Evolutionary conservation across 2,888 invertebrate species (phyloP), one percentile per base, ranked within the genome.

Genomic region (Glyphotaelius pellucidus): DNA sequence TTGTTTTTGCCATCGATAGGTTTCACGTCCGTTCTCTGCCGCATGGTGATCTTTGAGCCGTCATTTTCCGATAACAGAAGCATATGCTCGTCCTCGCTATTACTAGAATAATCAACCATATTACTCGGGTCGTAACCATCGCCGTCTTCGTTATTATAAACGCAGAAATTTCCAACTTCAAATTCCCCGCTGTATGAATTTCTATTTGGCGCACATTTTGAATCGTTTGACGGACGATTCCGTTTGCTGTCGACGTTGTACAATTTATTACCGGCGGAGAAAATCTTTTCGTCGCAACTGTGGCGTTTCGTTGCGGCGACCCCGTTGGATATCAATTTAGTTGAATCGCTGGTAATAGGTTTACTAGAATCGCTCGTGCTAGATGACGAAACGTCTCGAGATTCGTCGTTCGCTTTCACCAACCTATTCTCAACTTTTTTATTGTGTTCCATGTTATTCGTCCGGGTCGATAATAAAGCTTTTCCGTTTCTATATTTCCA

Each of bases 81-180:
- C 15, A 96, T 90, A 90, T 96, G 95, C 87, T 96, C 96, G 84
- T 96, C 96, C 94, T 96, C 96, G 81, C 96, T 96, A 92, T 95
- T 95, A 47, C 93, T 93, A 0, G 96, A 96, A 47, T 96, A 95
- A 89, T 96, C 96, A 0, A 93, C 90, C 80, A 87, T 80, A 31
- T 81, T 86, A 30, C 87, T 90, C 25, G 81, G 52, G 35, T 92
- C 92, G 25, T 80, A 89, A 32, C 79, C 81, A 31, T 92, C 91
- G 14, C 83, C 90, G 19, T 93, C 92, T 31, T 92, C 88, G 42
- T 90, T 92, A 31, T 91, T 91, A 25, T 93, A 92, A 94, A 93
- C 95, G 94, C 94, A 95, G 95, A 92, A 95, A 94, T 93, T 95
- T 95, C 91, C 95, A 95, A 92, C 94, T 94, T 85, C 94, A 84